Evolutionary conservation across 1,140 invertebrate species (phyloP).

Genomic region (Linepithema humile): DNA sequence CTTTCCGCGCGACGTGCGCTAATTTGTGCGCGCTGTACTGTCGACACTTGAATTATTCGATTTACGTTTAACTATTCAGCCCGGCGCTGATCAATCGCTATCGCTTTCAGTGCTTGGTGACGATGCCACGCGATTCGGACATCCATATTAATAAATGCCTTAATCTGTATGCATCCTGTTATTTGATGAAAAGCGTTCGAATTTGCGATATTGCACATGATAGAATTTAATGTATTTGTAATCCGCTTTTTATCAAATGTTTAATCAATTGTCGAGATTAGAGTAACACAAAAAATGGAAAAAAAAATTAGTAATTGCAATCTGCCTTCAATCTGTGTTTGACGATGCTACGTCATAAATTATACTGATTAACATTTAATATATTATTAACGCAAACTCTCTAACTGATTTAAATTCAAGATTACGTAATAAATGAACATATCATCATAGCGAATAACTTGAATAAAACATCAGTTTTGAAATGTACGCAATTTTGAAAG

Average conservation of each 20-base stretch:
- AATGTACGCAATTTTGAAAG: neutral
- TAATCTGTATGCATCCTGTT: neutral
- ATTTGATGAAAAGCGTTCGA: neutral
- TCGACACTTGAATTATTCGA: slow-evolving; percentile 47
- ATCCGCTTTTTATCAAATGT: neutral
- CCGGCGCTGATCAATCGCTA: slow-evolving; percentile 33
- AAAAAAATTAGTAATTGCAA: no score
- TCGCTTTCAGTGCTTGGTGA: slow-evolving; percentile 25
- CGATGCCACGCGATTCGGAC: neutral
- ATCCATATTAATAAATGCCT: slow-evolving; percentile 41
- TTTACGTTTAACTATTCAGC: slow-evolving; percentile 42
- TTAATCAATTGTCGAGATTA: neutral
- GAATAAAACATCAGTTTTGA: neutral
- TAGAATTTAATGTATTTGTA: neutral
- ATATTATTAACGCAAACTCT: neutral
- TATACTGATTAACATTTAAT: neutral
- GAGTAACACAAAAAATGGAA: neutral
- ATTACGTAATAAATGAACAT: neutral
- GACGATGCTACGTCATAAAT: neutral
- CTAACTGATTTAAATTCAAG: neutral
- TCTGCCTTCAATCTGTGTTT: neutral
- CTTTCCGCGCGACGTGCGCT: slow-evolving; percentile 23
- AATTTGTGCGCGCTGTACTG: slow-evolving; percentile 33
- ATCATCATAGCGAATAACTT: neutral
- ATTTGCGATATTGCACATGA: neutral